Evolutionary conservation across 1,140 invertebrate species (phyloP).

Genomic region (Ridgeia piscesae): DNA sequence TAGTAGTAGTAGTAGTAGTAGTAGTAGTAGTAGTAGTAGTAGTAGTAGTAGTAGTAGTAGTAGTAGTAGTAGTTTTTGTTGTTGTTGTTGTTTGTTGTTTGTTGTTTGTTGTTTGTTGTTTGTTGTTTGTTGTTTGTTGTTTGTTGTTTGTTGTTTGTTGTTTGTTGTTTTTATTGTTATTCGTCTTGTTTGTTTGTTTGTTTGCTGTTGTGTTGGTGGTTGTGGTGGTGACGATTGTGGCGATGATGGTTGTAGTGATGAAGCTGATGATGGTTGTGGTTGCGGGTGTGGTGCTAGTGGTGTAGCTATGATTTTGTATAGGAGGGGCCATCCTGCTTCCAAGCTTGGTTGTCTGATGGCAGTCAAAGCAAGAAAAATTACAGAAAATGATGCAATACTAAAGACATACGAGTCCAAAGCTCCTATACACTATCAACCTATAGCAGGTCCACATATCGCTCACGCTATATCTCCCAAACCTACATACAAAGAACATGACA

Average conservation of each 20-base stretch:
- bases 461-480: no score
- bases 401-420: no score
- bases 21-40: background rate
- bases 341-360: no score
- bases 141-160: background rate
- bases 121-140: background rate
- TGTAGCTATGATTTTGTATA: no score
- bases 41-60: background rate
- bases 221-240: no score
- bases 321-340: no score
- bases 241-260: background rate
- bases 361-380: no score
- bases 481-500: no score
- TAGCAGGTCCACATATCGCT: no score
- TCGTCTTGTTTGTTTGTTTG: background rate
- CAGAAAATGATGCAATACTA: no score
- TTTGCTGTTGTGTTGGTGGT: background rate
- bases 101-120: background rate
- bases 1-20: background rate
- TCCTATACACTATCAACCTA: no score
- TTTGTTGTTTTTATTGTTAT: background rate
- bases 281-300: background rate
- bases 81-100: background rate
- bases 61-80: constrained; percentile 9
- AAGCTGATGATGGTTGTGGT: background rate